Conservation (phyloP, 2,113 vertebrate genomes). For the Thunnus maccoyii region DNA sequence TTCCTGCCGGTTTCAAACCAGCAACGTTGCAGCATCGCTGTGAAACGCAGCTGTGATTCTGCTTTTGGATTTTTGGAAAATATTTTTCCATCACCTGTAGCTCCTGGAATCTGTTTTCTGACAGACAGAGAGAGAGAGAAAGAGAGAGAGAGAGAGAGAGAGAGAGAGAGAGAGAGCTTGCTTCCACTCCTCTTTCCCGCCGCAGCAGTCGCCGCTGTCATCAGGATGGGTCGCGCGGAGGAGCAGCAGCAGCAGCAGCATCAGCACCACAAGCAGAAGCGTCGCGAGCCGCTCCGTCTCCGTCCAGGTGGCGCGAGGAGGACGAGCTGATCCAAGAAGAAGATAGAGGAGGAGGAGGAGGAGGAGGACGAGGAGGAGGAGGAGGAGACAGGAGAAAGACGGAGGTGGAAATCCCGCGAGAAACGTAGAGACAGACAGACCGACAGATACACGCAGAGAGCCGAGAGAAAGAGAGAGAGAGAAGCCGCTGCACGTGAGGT, state of each 20-base stretch:
- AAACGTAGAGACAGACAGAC: conserved; percentile 43
- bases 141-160: conserved; percentile 14
- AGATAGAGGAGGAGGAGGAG: neutral
- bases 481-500: conserved; percentile 52
- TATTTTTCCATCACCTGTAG: conserved; percentile 38
- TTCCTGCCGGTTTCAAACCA: neutral
- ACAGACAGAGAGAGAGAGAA: neutral
- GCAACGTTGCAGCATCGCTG: neutral
- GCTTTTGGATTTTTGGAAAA: neutral
- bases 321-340: conserved; percentile 54
- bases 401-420: conserved; percentile 70
- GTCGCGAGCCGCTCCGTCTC: conserved; percentile 46
- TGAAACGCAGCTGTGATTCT: neutral
- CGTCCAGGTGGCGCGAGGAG: conserved; percentile 62
- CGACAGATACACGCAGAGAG: conserved; percentile 24
- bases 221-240: conserved; percentile 58
- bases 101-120: conserved; percentile 6
- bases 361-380: neutral
- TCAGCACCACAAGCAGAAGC: conserved; percentile 16
- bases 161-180: neutral
- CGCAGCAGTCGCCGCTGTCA: conserved; percentile 18
- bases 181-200: neutral
- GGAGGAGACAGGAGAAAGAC: conserved; percentile 10
- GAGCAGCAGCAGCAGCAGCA: conserved; percentile 34
- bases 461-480: conserved; percentile 17